phyloP scores from a whole-genome alignment of 1,140 invertebrate species.

The Papilio machaon region DNA sequence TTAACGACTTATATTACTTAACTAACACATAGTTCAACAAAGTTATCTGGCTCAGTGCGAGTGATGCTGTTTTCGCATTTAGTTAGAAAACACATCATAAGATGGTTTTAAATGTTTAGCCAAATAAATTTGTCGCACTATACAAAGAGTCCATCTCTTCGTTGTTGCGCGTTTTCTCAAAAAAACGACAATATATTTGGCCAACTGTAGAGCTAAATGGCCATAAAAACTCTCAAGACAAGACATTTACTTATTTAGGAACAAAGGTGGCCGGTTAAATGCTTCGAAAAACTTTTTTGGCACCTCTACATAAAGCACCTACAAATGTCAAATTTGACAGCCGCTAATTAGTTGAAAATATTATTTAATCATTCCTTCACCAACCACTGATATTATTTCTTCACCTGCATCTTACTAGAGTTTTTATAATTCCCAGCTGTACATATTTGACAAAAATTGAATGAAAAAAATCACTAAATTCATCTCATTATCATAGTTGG shows the following conservation, averaged over 20 bases:
- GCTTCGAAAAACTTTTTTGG: conserved; percentile 43
- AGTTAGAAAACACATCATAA: too few species aligned
- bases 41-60: not conserved
- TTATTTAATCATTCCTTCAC: not conserved
- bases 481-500: too few species aligned
- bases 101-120: not conserved
- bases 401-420: not conserved
- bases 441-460: not conserved
- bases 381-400: not conserved
- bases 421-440: not conserved
- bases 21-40: conserved; percentile 34
- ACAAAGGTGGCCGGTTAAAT: conserved; percentile 38
- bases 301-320: conserved; percentile 46
- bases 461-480: too few species aligned
- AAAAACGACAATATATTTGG: conserved; percentile 43
- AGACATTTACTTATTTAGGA: conserved; percentile 30
- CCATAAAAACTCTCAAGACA: not conserved
- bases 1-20: conserved; percentile 51
- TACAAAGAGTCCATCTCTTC: conserved; percentile 28
- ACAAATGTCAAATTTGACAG: conserved; percentile 18
- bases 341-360: not conserved
- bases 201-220: conserved; percentile 20
- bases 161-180: conserved; percentile 33
- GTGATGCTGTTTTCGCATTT: too few species aligned
- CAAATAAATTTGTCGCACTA: not conserved